A percentile compares a stretch with the other conserved stretches of the same genome.
These are phyloP conservation scores for Cerastoderma edule DNA, from an alignment of 2,888 invertebrate genomes.

Conservation along the genomic window DNA sequence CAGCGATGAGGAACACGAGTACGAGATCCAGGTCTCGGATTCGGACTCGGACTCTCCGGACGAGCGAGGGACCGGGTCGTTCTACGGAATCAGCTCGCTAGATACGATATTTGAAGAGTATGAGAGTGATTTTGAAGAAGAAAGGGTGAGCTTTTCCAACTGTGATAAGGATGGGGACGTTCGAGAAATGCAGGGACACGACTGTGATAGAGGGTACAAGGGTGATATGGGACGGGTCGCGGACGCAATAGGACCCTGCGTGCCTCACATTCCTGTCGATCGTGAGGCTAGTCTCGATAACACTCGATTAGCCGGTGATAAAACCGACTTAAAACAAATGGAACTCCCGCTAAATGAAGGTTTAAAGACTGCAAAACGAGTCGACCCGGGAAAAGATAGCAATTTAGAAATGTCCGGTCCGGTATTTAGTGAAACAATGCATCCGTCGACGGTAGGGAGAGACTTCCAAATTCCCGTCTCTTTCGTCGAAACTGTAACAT, in stretches of 20 bases:
- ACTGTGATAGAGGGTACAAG: too few relatives aligned
- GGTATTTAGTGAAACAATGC: neutral
- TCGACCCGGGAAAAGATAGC: too few relatives aligned
- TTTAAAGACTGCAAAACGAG: too few relatives aligned
- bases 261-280: constrained; percentile 3
- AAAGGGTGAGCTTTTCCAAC: neutral
- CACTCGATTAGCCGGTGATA: neutral
- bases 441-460: too few relatives aligned
- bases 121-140: constrained; percentile 44
- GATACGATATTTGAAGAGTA: constrained; percentile 79
- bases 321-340: neutral
- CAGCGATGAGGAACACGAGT: constrained; percentile 70
- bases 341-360: neutral
- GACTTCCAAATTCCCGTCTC: too few relatives aligned
- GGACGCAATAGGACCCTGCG: neutral
- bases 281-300: neutral
- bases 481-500: too few relatives aligned
- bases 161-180: neutral
- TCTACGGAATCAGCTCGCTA: constrained; percentile 57
- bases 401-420: neutral
- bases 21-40: constrained; percentile 56
- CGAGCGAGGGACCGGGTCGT: constrained; percentile 48
- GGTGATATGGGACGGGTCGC: constrained; percentile 2
- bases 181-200: constrained; percentile 16
- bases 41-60: constrained; percentile 44